phyloP scores from a whole-genome alignment of 2,888 invertebrate genomes.

The Caradrina clavipalpis region DNA sequence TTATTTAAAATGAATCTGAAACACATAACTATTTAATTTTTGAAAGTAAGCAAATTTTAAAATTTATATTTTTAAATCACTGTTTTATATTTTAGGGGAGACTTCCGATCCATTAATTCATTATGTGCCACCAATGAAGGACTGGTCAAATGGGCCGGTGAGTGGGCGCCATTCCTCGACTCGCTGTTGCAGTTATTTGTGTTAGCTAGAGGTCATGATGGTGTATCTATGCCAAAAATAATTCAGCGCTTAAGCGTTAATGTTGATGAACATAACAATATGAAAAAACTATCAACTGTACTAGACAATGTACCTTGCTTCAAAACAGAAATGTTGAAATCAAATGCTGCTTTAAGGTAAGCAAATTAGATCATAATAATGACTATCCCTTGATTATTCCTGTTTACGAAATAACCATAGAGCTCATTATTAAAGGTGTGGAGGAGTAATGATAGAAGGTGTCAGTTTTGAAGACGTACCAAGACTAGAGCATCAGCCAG shows the following conservation, averaged over 20 bases:
- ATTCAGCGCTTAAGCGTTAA: conserved; percentile 11
- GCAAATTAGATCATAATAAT: background rate
- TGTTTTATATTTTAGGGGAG: background rate
- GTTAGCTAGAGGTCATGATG: conserved; percentile 2
- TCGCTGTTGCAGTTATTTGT: conserved; percentile 7
- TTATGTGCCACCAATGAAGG: background rate
- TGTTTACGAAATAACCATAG: background rate
- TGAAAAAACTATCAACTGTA: background rate
- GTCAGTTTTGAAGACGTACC: conserved; percentile 1
- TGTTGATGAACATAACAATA: background rate
- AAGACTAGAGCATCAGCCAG: conserved; percentile 7
- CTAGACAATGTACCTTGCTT: background rate
- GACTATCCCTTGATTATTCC: background rate
- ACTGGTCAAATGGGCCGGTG: conserved; percentile 10
- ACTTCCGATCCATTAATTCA: background rate
- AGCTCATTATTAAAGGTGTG: background rate
- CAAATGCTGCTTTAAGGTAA: background rate
- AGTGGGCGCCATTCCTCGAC: conserved; percentile 15
- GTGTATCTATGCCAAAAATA: conserved; percentile 14
- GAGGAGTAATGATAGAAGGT: conserved; percentile 4
- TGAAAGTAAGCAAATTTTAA: too few relatives aligned
- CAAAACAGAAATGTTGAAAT: background rate
- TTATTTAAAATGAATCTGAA: too few relatives aligned
- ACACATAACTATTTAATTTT: too few relatives aligned
- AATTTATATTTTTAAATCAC: background rate